phyloP scores from a whole-genome alignment of 37 sponge, comb jelly and placozoan genomes.

The Mnemiopsis leidyi region DNA sequence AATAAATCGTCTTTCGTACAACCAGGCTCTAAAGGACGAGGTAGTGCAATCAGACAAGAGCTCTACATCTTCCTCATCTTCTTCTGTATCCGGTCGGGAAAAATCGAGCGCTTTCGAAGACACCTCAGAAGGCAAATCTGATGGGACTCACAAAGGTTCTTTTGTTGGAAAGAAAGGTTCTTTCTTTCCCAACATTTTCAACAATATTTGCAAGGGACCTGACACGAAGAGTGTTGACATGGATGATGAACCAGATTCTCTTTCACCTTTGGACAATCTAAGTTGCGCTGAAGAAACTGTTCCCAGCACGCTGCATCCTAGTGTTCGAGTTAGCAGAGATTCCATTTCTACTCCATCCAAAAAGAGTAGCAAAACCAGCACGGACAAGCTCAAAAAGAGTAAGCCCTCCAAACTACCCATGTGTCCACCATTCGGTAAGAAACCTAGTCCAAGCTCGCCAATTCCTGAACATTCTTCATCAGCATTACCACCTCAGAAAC shows the following conservation, averaged over 20 bases:
- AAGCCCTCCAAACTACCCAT: background rate
- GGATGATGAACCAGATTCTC: background rate
- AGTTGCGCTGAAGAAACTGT: background rate
- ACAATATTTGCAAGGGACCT: conserved; percentile 15
- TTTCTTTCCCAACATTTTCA: background rate
- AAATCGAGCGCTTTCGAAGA: background rate
- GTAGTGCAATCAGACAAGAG: background rate
- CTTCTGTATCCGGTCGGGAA: background rate
- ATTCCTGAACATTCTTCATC: background rate
- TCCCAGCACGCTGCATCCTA: background rate
- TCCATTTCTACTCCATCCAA: background rate
- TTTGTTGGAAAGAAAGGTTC: background rate
- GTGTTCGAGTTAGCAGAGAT: background rate
- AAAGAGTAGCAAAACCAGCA: background rate
- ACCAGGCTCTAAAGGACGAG: background rate
- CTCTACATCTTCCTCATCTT: conserved; percentile 15
- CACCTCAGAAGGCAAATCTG: conserved; percentile 10
- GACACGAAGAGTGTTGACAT: conserved; percentile 5
- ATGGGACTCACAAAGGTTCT: background rate
- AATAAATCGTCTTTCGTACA: background rate
- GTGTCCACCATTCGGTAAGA: conserved; percentile 2
- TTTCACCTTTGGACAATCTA: background rate
- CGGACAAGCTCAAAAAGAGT: background rate
- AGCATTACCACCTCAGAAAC: background rate
- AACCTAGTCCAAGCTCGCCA: background rate